Base-by-base conservation (phyloP, 2,113 vertebrate species). In the Oreochromis aureus region DNA sequence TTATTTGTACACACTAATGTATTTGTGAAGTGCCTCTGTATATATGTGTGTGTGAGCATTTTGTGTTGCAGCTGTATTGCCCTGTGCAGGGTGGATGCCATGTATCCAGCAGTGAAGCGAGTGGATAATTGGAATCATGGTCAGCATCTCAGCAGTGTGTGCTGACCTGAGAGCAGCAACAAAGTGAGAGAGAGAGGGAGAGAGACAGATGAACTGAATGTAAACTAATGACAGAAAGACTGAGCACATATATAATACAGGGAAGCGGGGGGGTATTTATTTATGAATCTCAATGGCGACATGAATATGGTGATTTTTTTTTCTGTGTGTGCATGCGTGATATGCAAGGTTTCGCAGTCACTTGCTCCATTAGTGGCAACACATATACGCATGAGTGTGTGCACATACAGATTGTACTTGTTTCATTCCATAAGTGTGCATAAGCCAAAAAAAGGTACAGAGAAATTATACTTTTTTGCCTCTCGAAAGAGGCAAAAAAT, bases 121-220 rank as follows among this genome's bases (percentile, higher is more conserved):
- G 82, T 48, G 73, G 93, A 95, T 95, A 95, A 95, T 95, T 95
- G 90, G 91, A 93, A 91, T 95, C 92, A 87, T 89, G 89, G 89
- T 92, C 91, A 91, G 91, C 89, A 85, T 92, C 88, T 89, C 87
- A 87, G 92, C 89, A 88, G 87, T 85, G 83, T 90, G 81, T 79
- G 89, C 81, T 95, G 94, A 95, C 93, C 94, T 46, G 30, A 87
- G 87, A 93, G 80, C 87, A 84, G 81, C 87, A 91, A 84, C 78
- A 89, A 86, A 88, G 82, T 85, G 87, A 80, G 88, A 85, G 90
- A 85, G 90, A 85, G 27, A 59, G 85, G 71, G 13, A 84, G 87
- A 92, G 89, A 92, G 87, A 86, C 87, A 48, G 32, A 87, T 81
- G 34, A 80, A 86, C 59, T 30, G 58, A 80, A 63, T 89, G 85